A percentile compares a stretch with the other conserved stretches of the same genome.
Evolutionary conservation across 1,140 invertebrate species (phyloP).

Genomic region (Drosophila tani): DNA sequence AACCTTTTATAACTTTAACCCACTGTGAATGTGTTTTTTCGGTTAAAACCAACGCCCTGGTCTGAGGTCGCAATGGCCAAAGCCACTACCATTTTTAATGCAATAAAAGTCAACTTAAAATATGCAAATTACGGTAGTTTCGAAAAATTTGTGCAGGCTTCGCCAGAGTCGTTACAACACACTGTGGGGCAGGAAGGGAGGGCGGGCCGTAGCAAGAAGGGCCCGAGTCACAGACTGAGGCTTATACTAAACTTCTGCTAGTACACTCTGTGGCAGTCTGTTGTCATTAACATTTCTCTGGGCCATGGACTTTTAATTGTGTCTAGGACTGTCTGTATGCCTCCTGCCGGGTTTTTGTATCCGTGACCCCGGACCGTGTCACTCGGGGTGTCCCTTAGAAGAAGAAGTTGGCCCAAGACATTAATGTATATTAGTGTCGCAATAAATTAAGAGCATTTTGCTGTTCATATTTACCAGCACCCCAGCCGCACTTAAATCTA

Average conservation of each 20-base stretch:
- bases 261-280: slow-evolving; percentile 54
- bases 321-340: slow-evolving; percentile 48
- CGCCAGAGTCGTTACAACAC: slow-evolving; percentile 38
- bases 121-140: slow-evolving; percentile 83
- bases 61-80: slow-evolving; percentile 75
- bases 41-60: slow-evolving; percentile 34
- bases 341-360: slow-evolving; percentile 14
- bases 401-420: slow-evolving; percentile 71
- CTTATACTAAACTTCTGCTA: slow-evolving; percentile 43
- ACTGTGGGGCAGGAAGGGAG: background rate
- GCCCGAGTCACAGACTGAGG: slow-evolving; percentile 6
- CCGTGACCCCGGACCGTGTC: slow-evolving; percentile 54
- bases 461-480: slow-evolving; percentile 75
- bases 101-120: slow-evolving; percentile 84
- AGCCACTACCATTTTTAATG: slow-evolving; percentile 80
- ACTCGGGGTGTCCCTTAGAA: slow-evolving; percentile 49
- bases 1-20: background rate
- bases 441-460: slow-evolving; percentile 83
- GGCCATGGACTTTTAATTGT: slow-evolving; percentile 83
- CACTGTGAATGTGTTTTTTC: slow-evolving; percentile 33
- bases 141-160: slow-evolving; percentile 75
- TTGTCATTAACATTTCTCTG: slow-evolving; percentile 82
- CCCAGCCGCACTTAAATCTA: slow-evolving; percentile 72
- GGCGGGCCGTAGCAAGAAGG: background rate
- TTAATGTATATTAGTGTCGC: slow-evolving; percentile 83